Percentiles rank a stretch among this genome's conserved stretches.
These are phyloP conservation scores for Unio delphinus DNA, from an alignment of 2,888 invertebrate genomes.

Conservation along the genomic window DNA sequence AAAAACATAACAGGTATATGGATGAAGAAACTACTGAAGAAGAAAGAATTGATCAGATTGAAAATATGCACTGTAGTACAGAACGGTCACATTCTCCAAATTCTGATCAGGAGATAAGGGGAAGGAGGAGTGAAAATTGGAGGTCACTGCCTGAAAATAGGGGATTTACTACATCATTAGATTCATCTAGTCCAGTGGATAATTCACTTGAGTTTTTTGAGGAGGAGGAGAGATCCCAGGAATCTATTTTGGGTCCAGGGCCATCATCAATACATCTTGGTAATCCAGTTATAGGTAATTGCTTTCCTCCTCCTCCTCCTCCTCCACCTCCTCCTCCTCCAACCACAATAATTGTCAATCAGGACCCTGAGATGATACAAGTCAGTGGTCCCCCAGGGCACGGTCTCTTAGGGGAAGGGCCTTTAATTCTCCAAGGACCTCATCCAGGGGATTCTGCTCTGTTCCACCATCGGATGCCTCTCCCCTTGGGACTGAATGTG, in stretches of 20 bases:
- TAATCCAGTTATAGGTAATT: constrained; percentile 7
- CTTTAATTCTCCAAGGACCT: constrained; percentile 15
- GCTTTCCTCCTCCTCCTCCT: constrained; percentile 32
- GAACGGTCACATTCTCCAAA: too few species aligned
- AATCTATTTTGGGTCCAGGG: constrained; percentile 14
- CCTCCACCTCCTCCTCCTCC: constrained; percentile 32
- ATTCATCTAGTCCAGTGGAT: too few species aligned
- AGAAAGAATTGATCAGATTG: too few species aligned
- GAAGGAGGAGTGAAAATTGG: too few species aligned
- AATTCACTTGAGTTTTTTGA: too few species aligned
- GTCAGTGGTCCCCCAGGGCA: constrained; percentile 25
- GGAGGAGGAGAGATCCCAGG: too few species aligned
- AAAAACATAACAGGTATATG: too few species aligned
- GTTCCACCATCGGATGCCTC: constrained; percentile 9
- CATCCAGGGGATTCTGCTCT: constrained; percentile 9
- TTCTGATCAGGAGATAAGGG: too few species aligned
- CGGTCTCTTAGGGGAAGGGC: constrained; percentile 32
- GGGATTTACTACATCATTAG: too few species aligned
- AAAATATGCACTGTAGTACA: too few species aligned
- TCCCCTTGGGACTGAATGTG: constrained; percentile 29
- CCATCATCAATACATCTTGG: constrained; percentile 20
- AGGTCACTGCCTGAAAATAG: too few species aligned
- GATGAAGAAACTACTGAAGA: too few species aligned
- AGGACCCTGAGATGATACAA: constrained; percentile 17
- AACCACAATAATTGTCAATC: constrained; percentile 8